phyloP scores from a whole-genome alignment of 2,888 invertebrate species.

The Diarsia mendica region DNA sequence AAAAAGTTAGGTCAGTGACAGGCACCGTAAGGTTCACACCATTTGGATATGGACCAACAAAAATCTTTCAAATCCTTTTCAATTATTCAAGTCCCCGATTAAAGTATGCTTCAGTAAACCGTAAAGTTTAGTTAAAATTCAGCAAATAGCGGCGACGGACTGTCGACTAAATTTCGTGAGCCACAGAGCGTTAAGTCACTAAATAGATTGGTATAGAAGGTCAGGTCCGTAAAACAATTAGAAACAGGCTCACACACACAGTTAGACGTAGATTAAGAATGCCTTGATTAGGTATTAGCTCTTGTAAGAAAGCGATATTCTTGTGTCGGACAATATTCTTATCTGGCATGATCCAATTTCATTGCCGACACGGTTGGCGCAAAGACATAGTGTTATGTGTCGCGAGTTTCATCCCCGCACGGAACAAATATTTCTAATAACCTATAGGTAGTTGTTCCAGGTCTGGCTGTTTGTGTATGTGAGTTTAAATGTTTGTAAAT shows the following conservation, averaged over 20 bases:
- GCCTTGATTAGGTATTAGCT: background rate
- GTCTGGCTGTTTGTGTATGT: too few species aligned
- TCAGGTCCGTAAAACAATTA: rapidly evolving
- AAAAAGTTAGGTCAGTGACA: background rate
- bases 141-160: constrained; percentile 28
- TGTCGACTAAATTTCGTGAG: constrained; percentile 58
- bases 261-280: background rate
- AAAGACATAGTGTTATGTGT: too few species aligned
- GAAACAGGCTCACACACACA: background rate
- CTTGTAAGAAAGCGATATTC: background rate
- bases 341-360: background rate
- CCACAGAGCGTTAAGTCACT: constrained; percentile 19
- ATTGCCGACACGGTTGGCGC: too few species aligned
- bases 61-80: constrained; percentile 3
- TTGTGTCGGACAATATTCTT: background rate
- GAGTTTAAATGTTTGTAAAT: too few species aligned
- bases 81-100: background rate
- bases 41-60: background rate
- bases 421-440: too few species aligned
- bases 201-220: constrained; percentile 3
- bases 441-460: too few species aligned
- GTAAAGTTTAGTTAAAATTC: constrained; percentile 40
- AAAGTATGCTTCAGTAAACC: constrained; percentile 35
- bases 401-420: too few species aligned
- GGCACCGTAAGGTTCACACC: background rate